Base-by-base conservation (phyloP, 2,113 vertebrate genomes). In the Antennarius striatus region DNA sequence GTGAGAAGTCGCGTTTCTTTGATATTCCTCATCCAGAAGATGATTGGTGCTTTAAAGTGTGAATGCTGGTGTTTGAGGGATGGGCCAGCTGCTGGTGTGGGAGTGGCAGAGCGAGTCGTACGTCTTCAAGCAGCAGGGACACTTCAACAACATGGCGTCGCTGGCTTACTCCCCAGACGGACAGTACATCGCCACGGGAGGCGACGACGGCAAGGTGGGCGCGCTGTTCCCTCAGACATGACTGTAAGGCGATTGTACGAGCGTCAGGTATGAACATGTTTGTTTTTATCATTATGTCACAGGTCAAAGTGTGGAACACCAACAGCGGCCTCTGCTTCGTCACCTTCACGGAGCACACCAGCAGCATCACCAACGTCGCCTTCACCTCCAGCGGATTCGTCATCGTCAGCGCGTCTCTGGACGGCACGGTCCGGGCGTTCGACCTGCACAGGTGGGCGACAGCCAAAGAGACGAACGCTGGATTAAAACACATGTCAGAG, bases 21-120 rank as follows among this genome's bases (percentile, higher is more conserved):
- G 52, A 0, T 4, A 4, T 13, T 2, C n/a, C n/a, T 30, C 4
- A 0, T 1, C 5, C 16, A 12, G 0, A 2, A 1, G 15, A 2
- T 16, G 28, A 45, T 5, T 10, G 49, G 30, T 40, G 39, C 42
- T 36, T 7, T 36, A 36, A 36, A 36, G 7, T 7, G 32, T 36
- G 2, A 22, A 22, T 22, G 22, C 32, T 4, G 42, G 42, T 40
- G 2, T 30, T 0, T 36, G 73, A 99, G 98, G 95, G 75, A 84
- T 96, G 86, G 97, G 98, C 4, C 98, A 99, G 92, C 93, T 99
- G 71, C 89, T 99, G 86, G 98, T 99, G 52, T 99, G 97, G 98
- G 98, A 99, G 65, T 99, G 98, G 98, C 97, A 99, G 91, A 99
- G 98, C 0, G 98, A 99, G 69, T 98, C 96, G 12, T 99, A 97